phyloP scores from a whole-genome alignment of 2,797 vertebrate genomes.

The Macroramphosus scolopax region DNA sequence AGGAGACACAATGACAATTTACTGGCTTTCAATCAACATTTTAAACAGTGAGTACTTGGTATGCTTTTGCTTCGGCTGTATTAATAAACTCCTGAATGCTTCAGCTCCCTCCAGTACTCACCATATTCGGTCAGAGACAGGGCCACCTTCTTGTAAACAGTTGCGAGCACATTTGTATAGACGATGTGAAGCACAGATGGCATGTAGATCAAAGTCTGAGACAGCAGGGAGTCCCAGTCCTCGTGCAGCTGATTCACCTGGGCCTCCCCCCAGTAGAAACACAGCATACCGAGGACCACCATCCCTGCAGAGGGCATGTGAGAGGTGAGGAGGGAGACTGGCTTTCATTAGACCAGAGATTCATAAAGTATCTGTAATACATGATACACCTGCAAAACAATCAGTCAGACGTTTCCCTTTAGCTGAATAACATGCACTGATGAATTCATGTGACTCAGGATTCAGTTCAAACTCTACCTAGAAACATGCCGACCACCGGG shows the following conservation, averaged over 20 bases:
- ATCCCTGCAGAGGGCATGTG: constrained; percentile 48
- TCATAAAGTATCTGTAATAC: too few relatives aligned
- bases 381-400: not conserved
- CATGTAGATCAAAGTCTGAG: constrained; percentile 64
- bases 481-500: constrained; percentile 77
- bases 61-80: too few relatives aligned
- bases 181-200: constrained; percentile 79
- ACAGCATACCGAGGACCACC: constrained; percentile 77
- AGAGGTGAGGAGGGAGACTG: not conserved
- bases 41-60: not conserved
- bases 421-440: too few relatives aligned
- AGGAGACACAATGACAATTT: not conserved
- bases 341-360: too few relatives aligned
- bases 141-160: constrained; percentile 71
- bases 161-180: constrained; percentile 77
- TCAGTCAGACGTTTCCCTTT: too few relatives aligned
- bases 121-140: constrained; percentile 77
- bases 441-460: not conserved
- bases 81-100: too few relatives aligned
- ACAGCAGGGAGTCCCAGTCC: constrained; percentile 64
- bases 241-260: constrained; percentile 60
- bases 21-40: not conserved
- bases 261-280: constrained; percentile 78
- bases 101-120: constrained; percentile 50
- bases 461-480: constrained; percentile 48